Conservation (phyloP, 1,140 invertebrate species). For the Delia radicum region DNA sequence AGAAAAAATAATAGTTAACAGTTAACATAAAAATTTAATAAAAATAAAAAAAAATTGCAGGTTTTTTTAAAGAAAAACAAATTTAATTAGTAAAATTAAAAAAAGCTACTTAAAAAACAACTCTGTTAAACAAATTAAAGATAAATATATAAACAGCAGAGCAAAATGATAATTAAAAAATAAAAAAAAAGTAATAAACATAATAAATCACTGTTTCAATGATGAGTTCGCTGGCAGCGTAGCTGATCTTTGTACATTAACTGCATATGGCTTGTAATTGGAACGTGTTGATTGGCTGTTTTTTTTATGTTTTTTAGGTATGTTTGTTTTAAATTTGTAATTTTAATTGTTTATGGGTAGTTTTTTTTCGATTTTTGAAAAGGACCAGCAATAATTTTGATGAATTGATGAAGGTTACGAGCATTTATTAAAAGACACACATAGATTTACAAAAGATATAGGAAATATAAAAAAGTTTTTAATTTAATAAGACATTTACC, state of each 20-base stretch:
- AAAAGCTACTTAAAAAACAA: constrained; percentile 7
- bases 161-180: not conserved
- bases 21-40: no score
- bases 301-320: not conserved
- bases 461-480: not conserved
- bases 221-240: constrained; percentile 67
- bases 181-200: constrained; percentile 1
- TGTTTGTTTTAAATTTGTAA: not conserved
- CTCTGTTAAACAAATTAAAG: constrained; percentile 14
- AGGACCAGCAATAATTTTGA: not conserved
- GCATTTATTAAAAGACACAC: not conserved
- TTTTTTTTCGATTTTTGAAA: not conserved
- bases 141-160: constrained; percentile 14
- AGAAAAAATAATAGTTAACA: not conserved
- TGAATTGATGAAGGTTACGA: not conserved
- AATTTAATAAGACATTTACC: not conserved
- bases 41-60: not conserved
- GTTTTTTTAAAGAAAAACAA: not conserved
- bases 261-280: constrained; percentile 66
- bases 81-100: constrained; percentile 12
- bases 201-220: constrained; percentile 43
- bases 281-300: constrained; percentile 67
- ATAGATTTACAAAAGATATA: not conserved
- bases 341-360: not conserved
- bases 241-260: constrained; percentile 65